Evolutionary conservation across 2,113 vertebrate species (phyloP).

Genomic region (Eudyptes chrysolophus): DNA sequence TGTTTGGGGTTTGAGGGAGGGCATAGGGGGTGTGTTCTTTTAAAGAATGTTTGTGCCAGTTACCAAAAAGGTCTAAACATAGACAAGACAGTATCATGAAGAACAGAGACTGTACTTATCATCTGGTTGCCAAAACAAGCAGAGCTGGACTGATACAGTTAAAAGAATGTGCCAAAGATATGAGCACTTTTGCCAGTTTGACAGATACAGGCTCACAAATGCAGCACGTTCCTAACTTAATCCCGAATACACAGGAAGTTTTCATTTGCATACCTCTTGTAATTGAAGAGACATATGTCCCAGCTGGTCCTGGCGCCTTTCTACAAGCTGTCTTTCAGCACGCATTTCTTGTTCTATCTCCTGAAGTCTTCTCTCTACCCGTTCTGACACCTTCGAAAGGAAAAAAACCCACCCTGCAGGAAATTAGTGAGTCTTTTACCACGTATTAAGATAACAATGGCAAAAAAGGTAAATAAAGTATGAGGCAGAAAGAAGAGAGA

Average conservation of each 20-base stretch:
- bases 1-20: not conserved
- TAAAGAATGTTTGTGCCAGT: not conserved
- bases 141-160: not conserved
- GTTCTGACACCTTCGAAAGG: constrained; percentile 80
- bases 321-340: constrained; percentile 73
- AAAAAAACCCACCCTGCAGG: not conserved
- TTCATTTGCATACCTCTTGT: constrained; percentile 80
- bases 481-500: not conserved
- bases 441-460: not conserved
- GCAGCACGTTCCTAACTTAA: not conserved
- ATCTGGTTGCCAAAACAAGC: not conserved
- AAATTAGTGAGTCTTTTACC: not conserved
- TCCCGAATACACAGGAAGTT: not conserved
- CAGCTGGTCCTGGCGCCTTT: constrained; percentile 77
- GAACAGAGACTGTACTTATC: not conserved
- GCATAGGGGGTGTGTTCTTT: not conserved
- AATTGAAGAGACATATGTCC: constrained; percentile 77
- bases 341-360: constrained; percentile 87
- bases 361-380: constrained; percentile 86
- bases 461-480: not conserved
- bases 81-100: not conserved
- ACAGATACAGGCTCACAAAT: not conserved
- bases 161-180: not conserved
- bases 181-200: not conserved
- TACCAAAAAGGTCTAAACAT: not conserved